Base-by-base conservation (phyloP, 2,113 vertebrate species). In the Onychostruthus taczanowskii region DNA sequence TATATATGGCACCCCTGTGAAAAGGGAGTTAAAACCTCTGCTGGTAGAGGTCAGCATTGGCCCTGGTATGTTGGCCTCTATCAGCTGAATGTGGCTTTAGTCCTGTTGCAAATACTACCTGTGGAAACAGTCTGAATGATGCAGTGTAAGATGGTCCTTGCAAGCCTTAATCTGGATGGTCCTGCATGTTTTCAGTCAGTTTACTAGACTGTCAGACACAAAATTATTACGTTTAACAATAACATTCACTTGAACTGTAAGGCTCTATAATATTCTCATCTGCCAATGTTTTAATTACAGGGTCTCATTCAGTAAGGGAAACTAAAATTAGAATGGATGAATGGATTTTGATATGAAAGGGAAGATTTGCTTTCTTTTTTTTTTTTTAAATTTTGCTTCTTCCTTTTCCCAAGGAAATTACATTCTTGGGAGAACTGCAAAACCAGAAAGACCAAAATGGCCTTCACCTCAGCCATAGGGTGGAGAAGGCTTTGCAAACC, bases 211-310 rank as follows among this genome's bases (percentile, higher is more conserved):
- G 88, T 94, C 73, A 94, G 83, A 92, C 79, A 78, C 88, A 96
- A 95, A 73, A 95, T 96, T 84, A 75, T 94, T 73, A 80, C 63
- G 9, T 97, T 97, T 87, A 96, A 95, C 92, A 97, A 79, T 84
- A 94, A 86, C n/a, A 85, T 87, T 96, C 80, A 63, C 93, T 95
- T 93, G 90, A 93, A 94, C 84, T 92, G 84, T 89, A 89, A 96
- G 96, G 84, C 84, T 90, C 95, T 98, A 28, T 97, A 97, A 97
- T 97, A 95, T 91, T 94, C 95, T 95, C 97, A 97, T 96, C 94
- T 96, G 93, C 97, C 97, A 95, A 87, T 94, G 75, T 96, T 98
- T 97, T 98, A 97, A 98, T 98, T 98, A 97, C 92, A 97, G 95
- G 85, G 67, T 97, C 66, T n/a, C 14, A 15, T 90, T 97, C 4